Evolutionary conservation across 2,797 vertebrate species (phyloP), one percentile per base, ranked within the genome.

Genomic region (Brotula barbata): DNA sequence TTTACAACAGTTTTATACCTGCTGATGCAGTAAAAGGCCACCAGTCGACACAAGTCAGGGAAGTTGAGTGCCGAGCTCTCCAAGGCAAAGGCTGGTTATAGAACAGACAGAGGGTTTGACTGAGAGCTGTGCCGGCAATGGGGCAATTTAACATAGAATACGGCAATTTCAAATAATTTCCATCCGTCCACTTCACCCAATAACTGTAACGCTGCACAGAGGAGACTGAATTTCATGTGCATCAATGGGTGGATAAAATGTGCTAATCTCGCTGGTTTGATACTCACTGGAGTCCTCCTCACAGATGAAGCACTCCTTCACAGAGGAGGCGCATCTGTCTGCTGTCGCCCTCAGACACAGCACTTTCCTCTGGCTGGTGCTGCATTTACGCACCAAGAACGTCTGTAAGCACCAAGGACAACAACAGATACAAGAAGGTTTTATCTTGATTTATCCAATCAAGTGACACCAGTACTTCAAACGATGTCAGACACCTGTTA

Each of bases 381-480:
- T 89, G 69, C 94, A 96, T 71, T 92, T 94, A 64, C 94, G 91
- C 57, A 96, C 95, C 77, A 96, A 69, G 68, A 96, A 96, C 0
- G 91, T 94, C 95, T 96, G 83, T 1, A 45, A 64, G 52, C 47
- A 68, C 8, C 43, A 21, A 20, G 14, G 54, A 58, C 11, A 25
- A 46, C 7, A 14, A 19, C 23, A 13, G 0, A 19, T 34, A 51
- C 22, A 45, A 23, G 20, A 61, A 46, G 25, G 25, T 28, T 28
- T 4, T 28, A 28, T 28, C 25, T 4, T 28, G 25, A 28, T 28
- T 4, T 28, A 28, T 28, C 4, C 25, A 28, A 28, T 28, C 25
- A 4, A 28, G 4, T 28, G 4, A 28, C 25, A 28, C 4, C 25
- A 28, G 4, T 4, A 28, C 25, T 28, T 28, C 8, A 28, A 28